A percentile compares a stretch with the other conserved stretches of the same genome.
phyloP scores from a whole-genome alignment of 1,140 invertebrate genomes.

The Bilobella aurantiaca region DNA sequence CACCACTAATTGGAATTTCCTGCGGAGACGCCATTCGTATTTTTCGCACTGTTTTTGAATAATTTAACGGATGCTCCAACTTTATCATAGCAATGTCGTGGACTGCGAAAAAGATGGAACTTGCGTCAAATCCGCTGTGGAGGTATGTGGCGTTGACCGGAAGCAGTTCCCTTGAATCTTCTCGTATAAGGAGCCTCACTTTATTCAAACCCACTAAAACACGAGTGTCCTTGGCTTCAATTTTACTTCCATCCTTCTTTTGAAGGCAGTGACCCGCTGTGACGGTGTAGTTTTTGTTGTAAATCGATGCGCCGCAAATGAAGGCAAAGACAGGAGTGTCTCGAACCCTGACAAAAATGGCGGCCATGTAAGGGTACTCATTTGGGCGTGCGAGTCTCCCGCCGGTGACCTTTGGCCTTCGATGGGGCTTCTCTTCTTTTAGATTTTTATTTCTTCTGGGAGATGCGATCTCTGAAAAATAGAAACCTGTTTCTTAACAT shows the following conservation, averaged over 20 bases:
- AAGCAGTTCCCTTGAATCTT: not conserved
- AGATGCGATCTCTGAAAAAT: too few relatives aligned
- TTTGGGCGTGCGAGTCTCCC: not conserved
- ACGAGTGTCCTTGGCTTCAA: not conserved
- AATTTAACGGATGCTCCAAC: not conserved
- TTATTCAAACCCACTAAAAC: not conserved
- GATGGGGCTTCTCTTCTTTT: too few relatives aligned
- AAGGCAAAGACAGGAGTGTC: not conserved
- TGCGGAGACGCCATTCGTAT: not conserved
- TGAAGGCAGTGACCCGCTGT: conserved; percentile 8
- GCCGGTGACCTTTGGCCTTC: not conserved
- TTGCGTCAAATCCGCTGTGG: not conserved
- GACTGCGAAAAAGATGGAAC: not conserved
- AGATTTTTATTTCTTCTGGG: not conserved
- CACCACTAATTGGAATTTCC: not conserved
- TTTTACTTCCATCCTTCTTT: not conserved
- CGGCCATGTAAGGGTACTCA: conserved; percentile 2
- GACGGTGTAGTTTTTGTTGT: conserved; percentile 4
- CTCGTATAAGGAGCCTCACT: not conserved
- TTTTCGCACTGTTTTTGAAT: not conserved
- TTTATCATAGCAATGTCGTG: conserved; percentile 8
- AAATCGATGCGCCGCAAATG: conserved; percentile 6
- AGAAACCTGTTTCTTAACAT: too few relatives aligned
- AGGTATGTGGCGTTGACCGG: not conserved
- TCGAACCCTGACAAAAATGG: not conserved